Evolutionary conservation across 2,888 invertebrate species (phyloP).

Genomic region (Neoaliturus tenellus): DNA sequence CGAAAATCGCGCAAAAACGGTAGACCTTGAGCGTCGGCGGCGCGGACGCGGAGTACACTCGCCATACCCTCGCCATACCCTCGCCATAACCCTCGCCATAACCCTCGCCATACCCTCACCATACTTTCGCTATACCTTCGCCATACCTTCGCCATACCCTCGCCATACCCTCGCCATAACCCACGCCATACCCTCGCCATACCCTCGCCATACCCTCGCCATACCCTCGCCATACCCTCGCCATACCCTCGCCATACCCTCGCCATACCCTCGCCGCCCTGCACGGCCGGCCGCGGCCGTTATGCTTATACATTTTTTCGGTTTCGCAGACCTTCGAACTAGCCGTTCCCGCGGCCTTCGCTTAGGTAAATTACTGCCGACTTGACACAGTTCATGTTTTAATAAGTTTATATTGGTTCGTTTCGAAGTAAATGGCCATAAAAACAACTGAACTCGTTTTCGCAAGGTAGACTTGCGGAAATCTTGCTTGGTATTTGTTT

Average conservation of each 20-base stretch:
- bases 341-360: not conserved
- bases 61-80: not conserved
- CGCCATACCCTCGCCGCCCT: no score
- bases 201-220: not conserved
- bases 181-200: no score
- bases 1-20: not conserved
- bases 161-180: not conserved
- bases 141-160: no score
- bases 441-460: no score
- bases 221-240: not conserved
- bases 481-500: no score
- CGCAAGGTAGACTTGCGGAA: no score
- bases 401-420: not conserved
- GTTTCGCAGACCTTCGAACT: slow-evolving; percentile 19
- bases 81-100: not conserved
- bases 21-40: not conserved
- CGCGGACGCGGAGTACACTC: not conserved
- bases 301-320: slow-evolving; percentile 17
- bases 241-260: no score
- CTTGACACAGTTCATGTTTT: not conserved
- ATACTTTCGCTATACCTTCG: no score
- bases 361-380: not conserved
- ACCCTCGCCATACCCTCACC: no score
- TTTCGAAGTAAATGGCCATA: no score
- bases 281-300: not conserved